Conservation (phyloP, 2,113 vertebrate species). For the Phodopus roborovskii region DNA sequence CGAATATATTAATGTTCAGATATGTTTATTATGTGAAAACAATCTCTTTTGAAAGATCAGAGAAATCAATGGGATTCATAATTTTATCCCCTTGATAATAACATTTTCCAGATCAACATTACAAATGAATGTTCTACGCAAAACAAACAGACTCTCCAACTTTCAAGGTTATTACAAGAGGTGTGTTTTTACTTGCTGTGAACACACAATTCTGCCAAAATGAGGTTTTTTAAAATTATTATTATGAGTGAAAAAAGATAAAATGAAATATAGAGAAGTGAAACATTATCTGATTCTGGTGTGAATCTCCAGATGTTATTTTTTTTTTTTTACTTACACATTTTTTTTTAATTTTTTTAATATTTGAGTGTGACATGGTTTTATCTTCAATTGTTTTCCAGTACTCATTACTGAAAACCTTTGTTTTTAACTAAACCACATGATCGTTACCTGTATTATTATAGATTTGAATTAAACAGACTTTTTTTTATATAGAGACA, state of each 20-base stretch:
- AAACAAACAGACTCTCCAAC: constrained; percentile 69
- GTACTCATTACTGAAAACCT: background rate
- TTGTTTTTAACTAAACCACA: background rate
- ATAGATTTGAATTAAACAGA: background rate
- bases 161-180: constrained; percentile 79
- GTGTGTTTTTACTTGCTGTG: constrained; percentile 68
- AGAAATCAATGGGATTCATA: constrained; percentile 67
- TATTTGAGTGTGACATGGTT: background rate
- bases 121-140: constrained; percentile 76
- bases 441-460: background rate
- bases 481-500: background rate
- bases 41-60: constrained; percentile 52
- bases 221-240: constrained; percentile 53
- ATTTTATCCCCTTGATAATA: constrained; percentile 71
- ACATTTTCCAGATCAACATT: constrained; percentile 74
- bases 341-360: no score
- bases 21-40: constrained; percentile 66
- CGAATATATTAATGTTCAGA: constrained; percentile 12
- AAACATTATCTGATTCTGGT: background rate
- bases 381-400: background rate
- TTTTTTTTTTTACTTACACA: no score
- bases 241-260: constrained; percentile 59
- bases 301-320: background rate
- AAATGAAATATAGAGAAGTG: background rate
- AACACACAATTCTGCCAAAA: constrained; percentile 71